Evolutionary conservation across 92 coral and sea anemone genomes (phyloP).

Genomic region (Virgularia gustaviana): DNA sequence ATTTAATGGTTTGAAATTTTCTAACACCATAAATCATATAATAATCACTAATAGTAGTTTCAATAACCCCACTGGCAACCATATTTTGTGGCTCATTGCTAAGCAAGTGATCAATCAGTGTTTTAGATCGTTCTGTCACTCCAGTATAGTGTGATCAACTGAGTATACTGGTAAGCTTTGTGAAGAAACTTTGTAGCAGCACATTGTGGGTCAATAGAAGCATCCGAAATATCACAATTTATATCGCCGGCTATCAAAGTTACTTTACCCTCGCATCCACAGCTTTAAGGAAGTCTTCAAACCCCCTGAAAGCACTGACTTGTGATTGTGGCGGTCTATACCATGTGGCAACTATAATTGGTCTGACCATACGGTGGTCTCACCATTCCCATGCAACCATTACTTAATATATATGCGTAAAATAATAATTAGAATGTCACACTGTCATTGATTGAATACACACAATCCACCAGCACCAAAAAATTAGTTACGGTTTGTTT

Average conservation of each 20-base stretch:
- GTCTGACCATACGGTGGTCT: no score
- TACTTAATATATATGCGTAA: no score
- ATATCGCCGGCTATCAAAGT: not conserved
- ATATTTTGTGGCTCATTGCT: slow-evolving; percentile 17
- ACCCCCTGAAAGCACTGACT: not conserved
- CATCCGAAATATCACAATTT: not conserved
- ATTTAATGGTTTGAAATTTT: slow-evolving; percentile 5
- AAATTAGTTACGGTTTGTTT: no score
- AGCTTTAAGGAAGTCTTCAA: slow-evolving; percentile 4
- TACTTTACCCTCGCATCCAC: slow-evolving; percentile 14
- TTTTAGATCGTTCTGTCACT: slow-evolving; percentile 13
- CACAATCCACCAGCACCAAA: no score
- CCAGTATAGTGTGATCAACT: slow-evolving; percentile 10
- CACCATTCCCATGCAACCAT: no score
- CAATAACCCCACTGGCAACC: slow-evolving; percentile 2
- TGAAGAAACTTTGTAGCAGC: not conserved
- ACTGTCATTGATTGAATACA: no score
- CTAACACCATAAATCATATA: slow-evolving; percentile 17
- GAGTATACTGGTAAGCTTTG: slow-evolving; percentile 14
- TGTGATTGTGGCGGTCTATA: slow-evolving; percentile 13
- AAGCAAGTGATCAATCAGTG: slow-evolving; percentile 8
- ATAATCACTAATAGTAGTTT: slow-evolving; percentile 11
- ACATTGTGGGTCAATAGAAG: not conserved
- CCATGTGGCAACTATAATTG: slow-evolving; percentile 24
- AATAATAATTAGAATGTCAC: no score